Evolutionary conservation across 2,888 invertebrate species (phyloP).

Genomic region (Limnephilus marmoratus): DNA sequence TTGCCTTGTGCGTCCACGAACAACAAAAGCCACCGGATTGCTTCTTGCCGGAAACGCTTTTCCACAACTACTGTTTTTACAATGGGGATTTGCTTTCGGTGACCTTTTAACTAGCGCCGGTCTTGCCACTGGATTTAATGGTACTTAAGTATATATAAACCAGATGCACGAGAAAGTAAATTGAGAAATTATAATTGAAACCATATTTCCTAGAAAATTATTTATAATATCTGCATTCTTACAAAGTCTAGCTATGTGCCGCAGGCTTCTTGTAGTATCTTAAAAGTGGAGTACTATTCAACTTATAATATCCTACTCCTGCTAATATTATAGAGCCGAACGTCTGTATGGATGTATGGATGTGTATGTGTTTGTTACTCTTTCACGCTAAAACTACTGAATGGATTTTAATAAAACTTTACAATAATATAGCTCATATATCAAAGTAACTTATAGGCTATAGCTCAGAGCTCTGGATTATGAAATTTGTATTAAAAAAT

Average conservation of each 20-base stretch:
- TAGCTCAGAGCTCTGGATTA: no score
- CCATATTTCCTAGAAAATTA: background rate
- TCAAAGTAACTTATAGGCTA: no score
- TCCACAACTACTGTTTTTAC: background rate
- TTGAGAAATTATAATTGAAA: background rate
- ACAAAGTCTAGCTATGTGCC: background rate
- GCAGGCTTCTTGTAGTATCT: background rate
- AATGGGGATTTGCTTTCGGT: background rate
- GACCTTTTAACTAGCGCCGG: background rate
- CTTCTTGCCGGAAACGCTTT: background rate
- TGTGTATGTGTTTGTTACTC: no score
- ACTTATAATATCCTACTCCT: no score
- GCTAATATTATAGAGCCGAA: no score
- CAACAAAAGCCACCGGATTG: slow-evolving; percentile 2
- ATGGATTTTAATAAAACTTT: no score
- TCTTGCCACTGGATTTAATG: background rate
- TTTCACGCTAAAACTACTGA: no score
- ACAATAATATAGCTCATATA: no score
- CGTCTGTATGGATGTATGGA: no score
- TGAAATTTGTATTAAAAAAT: no score
- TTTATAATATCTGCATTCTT: background rate
- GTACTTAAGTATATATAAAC: background rate
- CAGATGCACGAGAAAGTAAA: background rate
- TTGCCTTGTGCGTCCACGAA: background rate
- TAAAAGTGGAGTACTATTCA: background rate